These are phyloP conservation scores for Cordilura impudica DNA, from an alignment of 2,888 invertebrate genomes.

Conservation along the genomic window DNA sequence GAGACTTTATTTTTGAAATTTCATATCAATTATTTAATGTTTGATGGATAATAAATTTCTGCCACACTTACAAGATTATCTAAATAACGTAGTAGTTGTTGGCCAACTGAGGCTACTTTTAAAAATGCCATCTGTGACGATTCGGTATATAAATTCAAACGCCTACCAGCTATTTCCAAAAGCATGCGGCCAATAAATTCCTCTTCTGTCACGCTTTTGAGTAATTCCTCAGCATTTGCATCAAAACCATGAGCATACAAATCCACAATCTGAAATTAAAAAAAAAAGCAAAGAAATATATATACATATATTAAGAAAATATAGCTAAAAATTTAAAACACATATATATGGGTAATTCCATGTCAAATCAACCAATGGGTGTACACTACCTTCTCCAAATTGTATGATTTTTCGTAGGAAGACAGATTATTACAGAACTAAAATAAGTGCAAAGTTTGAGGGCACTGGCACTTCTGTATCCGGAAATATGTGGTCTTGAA, in stretches of 20 bases:
- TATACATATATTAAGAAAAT: no score
- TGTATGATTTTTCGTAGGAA: no score
- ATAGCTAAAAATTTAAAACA: no score
- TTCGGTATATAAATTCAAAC: conserved; percentile 84
- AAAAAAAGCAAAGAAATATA: background rate
- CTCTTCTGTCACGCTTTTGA: conserved; percentile 84
- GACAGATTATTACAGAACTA: no score
- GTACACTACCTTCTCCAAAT: no score
- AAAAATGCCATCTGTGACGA: conserved; percentile 81
- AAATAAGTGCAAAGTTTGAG: no score
- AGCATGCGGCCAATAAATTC: conserved; percentile 85
- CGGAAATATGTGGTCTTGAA: no score
- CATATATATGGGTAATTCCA: no score
- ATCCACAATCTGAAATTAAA: conserved; percentile 80
- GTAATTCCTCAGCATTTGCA: conserved; percentile 81
- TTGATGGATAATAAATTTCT: conserved; percentile 66
- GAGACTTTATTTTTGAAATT: background rate
- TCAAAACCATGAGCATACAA: conserved; percentile 83
- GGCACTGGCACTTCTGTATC: no score
- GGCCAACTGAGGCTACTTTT: conserved; percentile 87
- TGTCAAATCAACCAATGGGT: no score
- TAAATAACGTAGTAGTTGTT: conserved; percentile 87
- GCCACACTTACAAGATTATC: conserved; percentile 81
- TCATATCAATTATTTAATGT: conserved; percentile 32
- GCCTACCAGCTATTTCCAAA: conserved; percentile 88